Conservation (phyloP, 2,888 invertebrate species). For the Stramonita haemastoma region DNA sequence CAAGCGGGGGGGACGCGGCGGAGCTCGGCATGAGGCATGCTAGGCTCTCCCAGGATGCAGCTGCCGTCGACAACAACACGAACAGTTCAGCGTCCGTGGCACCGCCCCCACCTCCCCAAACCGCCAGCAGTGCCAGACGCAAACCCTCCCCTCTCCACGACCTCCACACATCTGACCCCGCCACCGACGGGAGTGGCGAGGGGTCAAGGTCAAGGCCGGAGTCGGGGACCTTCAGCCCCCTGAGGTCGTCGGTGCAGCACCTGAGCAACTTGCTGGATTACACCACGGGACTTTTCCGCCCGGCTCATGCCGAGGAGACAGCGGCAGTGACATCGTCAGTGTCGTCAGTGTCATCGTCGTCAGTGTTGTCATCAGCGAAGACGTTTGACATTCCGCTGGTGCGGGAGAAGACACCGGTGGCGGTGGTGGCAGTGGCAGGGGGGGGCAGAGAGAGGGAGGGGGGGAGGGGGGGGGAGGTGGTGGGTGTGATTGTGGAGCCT, state of each 20-base stretch:
- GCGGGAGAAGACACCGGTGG: background rate
- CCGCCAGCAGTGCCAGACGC: background rate
- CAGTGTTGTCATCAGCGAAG: background rate
- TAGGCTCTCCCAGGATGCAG: too few relatives aligned
- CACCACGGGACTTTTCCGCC: slow-evolving; percentile 91
- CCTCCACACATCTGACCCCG: background rate
- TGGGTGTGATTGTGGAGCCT: too few relatives aligned
- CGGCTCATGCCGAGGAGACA: slow-evolving; percentile 51
- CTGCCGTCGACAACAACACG: too few relatives aligned
- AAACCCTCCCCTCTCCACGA: background rate
- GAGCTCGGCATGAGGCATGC: too few relatives aligned
- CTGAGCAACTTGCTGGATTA: slow-evolving; percentile 89
- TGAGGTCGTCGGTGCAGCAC: slow-evolving; percentile 65
- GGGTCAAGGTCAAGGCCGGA: slow-evolving; percentile 37
- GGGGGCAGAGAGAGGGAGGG: slow-evolving; percentile 34
- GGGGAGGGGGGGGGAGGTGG: slow-evolving; percentile 28
- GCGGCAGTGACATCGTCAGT: slow-evolving; percentile 7
- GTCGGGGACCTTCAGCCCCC: slow-evolving; percentile 60
- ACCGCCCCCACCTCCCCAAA: too few relatives aligned
- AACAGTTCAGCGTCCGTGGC: too few relatives aligned
- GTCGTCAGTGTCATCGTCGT: background rate
- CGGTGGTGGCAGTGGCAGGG: background rate
- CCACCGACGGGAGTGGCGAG: background rate
- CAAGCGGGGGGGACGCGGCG: too few relatives aligned
- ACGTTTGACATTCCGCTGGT: background rate